These are phyloP conservation scores for Rhyzopertha dominica DNA, from an alignment of 1,140 invertebrate species.

Conservation along the genomic window DNA sequence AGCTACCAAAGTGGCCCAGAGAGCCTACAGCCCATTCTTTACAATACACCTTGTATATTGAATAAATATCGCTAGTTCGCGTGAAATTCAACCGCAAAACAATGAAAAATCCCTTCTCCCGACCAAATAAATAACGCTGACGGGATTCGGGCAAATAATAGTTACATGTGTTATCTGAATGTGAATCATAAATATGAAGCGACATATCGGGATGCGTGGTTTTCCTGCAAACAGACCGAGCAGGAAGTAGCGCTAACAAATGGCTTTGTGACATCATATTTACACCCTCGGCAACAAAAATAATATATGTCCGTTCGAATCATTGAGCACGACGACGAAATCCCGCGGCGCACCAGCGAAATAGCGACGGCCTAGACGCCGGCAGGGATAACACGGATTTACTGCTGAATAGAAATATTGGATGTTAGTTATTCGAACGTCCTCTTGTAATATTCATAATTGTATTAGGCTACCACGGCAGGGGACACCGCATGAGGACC, in stretches of 20 bases:
- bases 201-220: conserved; percentile 44
- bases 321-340: conserved; percentile 42
- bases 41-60: conserved; percentile 2
- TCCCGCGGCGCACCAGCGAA: conserved; percentile 17
- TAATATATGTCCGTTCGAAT: conserved; percentile 48
- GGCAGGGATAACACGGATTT: too few relatives aligned
- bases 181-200: conserved; percentile 42
- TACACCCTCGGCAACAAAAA: conserved; percentile 47
- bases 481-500: too few relatives aligned
- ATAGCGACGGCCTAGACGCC: too few relatives aligned
- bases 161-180: conserved; percentile 16
- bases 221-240: conserved; percentile 41
- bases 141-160: conserved; percentile 1
- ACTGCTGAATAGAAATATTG: too few relatives aligned
- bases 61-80: neutral
- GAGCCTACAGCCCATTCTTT: neutral
- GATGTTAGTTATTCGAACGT: too few relatives aligned
- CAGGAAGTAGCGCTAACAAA: conserved; percentile 45
- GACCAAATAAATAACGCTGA: neutral
- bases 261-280: conserved; percentile 48
- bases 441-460: too few relatives aligned
- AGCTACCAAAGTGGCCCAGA: neutral
- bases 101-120: conserved; percentile 6
- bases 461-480: too few relatives aligned
- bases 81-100: neutral